Base-by-base conservation (phyloP, 2,888 invertebrate species). In the Byasa hedistus region DNA sequence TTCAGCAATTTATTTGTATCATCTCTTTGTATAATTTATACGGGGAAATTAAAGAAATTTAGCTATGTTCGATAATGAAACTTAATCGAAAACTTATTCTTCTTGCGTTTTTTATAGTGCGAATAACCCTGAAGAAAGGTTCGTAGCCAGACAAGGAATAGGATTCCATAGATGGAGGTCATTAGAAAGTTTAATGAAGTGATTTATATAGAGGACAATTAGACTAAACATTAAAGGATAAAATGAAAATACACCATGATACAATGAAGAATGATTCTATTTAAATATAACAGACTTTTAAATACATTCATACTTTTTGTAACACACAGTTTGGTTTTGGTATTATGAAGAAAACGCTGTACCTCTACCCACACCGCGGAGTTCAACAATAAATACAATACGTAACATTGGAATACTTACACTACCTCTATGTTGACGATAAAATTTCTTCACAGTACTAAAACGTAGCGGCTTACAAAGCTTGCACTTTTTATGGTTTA, bases 241-340 rank as follows among this genome's bases (percentile, higher is more conserved):
- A 77, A 83, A 81, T 76, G 72, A 83, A 82, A 81, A 70, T 70
- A 72, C 57, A n/a, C 60, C 19, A 55, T 65, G 72, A 4, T 48
- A 48, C 74, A 78, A 79, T 85, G 85, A 85, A 79, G 81, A 63
- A 77, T 76, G 76, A 64, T 75, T 87, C 83, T 89, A 87, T 85
- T 85, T 83, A 80, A 83, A 80, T 85, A 82, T 88, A 91, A 91
- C 90, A 91, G 89, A 91, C 89, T 90, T 85, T 84, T 85, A 86
- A 88, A 90, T 87, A 91, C 89, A 84, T 83, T 87, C 80, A 85
- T 86, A 82, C 78, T 70, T 79, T 79, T 58, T 77, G 79, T 83
- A 89, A 86, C 88, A 87, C 86, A 84, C 76, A 84, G 84, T 80
- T 39, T 82, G 82, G 82, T 84, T 81, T 83, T 75, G 80, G 80